Evolutionary conservation across 1,140 invertebrate species (phyloP), one percentile per base, ranked within the genome.

Genomic region (Drosophila bipectinata): DNA sequence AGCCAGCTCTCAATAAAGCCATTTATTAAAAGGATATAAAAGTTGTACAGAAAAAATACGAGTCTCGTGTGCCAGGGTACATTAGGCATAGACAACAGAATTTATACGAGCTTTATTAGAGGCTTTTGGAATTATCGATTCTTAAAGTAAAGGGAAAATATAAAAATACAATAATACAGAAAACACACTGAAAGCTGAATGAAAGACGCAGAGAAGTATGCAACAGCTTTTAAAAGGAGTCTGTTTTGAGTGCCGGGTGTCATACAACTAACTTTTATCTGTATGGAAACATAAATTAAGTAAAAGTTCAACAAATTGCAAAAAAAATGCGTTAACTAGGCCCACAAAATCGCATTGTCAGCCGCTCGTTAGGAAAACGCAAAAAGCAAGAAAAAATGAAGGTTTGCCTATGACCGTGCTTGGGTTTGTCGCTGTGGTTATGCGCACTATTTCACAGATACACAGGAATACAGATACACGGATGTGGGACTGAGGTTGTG

Each of bases 341-440:
- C 55, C 41, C 26, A 49, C 56, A 39, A 56, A 80, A 62, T 72
- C 44, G 61, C 47, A 66, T 67, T 63, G 73, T 85, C 64, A 78
- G 69, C 18, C 37, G 37, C 58, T 61, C 55, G 82, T 77, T 71
- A 81, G 73, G 62, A 47, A 56, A 45, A 53, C 52, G 30, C 18
- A 37, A 37, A 57, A 39, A 48, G 37, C 58, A 41, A 48, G 60
- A 48, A 74, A 69, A 75, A 67, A 49, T 48, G 34, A 21, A 61
- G 39, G 62, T 68, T 67, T 54, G 24, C 69, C 68, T 57, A 14
- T 63, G 63, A 47, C 28, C 59, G 47, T 67, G 63, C 64, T 74
- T 85, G 72, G 82, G 61, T 87, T 77, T 67, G 74, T 75, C 60
- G 58, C 53, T 79, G 67, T 79, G 83, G 83, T 77, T 82, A 76